Evolutionary conservation across 2,888 invertebrate species (phyloP).

Genomic region (Aporophyla nigra): DNA sequence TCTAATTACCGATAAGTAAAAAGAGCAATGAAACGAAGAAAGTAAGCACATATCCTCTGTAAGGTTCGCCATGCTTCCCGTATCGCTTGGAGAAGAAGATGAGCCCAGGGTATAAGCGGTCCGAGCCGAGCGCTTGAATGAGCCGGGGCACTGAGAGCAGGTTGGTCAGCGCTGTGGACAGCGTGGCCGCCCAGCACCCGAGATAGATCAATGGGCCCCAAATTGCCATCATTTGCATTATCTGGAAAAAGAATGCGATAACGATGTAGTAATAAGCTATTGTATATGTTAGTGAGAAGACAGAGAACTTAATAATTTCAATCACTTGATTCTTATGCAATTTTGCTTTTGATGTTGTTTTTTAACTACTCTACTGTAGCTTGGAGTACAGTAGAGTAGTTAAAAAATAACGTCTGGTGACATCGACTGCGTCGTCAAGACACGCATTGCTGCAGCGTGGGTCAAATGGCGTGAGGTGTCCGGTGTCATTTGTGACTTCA

Average conservation of each 20-base stretch:
- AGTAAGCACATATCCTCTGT: conserved; percentile 97
- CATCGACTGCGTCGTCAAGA: too few species aligned
- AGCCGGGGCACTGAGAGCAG: conserved; percentile 97
- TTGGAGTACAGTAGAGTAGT: too few species aligned
- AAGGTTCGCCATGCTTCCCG: conserved; percentile 95
- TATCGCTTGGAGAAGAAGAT: conserved; percentile 97
- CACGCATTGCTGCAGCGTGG: too few species aligned
- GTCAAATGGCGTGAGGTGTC: too few species aligned
- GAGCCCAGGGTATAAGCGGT: conserved; percentile 97
- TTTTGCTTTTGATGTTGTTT: not conserved
- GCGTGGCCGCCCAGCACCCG: conserved; percentile 98
- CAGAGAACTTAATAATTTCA: not conserved
- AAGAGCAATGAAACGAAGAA: conserved; percentile 96
- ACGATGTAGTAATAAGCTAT: not conserved
- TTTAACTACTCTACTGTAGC: too few species aligned
- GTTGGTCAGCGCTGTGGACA: conserved; percentile 98
- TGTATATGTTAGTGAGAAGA: not conserved
- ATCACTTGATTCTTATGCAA: not conserved
- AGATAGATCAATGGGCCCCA: conserved; percentile 98
- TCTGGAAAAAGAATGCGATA: conserved; percentile 82
- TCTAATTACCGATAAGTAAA: conserved; percentile 94
- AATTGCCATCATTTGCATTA: conserved; percentile 95
- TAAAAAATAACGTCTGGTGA: too few species aligned
- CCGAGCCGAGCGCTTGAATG: conserved; percentile 97
- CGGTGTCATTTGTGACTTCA: too few species aligned